Conservation (phyloP, 2,888 invertebrate species). For the Orthosia gothica region DNA sequence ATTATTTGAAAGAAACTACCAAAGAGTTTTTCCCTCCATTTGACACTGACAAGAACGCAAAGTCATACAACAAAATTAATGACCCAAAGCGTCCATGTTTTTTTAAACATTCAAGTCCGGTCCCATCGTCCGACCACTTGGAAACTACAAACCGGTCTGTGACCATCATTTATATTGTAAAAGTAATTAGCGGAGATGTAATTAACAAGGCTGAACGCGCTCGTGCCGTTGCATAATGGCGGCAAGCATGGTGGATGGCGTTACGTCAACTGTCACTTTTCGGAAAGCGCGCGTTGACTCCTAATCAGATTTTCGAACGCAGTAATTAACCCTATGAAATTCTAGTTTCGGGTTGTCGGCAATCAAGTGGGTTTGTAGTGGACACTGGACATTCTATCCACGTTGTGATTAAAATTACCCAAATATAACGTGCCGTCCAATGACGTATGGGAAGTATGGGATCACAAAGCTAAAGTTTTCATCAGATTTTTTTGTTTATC, state of each 20-base stretch:
- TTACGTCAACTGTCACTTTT: slow-evolving; percentile 85
- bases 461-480: background rate
- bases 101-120: slow-evolving; percentile 16
- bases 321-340: slow-evolving; percentile 63
- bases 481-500: slow-evolving; percentile 2
- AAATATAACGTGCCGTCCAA: slow-evolving; percentile 1
- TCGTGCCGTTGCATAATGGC: slow-evolving; percentile 87
- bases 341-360: slow-evolving; percentile 46
- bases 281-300: slow-evolving; percentile 78
- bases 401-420: slow-evolving; percentile 2
- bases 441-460: slow-evolving; percentile 9
- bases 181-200: slow-evolving; percentile 84
- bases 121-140: slow-evolving; percentile 20
- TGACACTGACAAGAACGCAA: background rate
- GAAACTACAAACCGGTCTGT: slow-evolving; percentile 54
- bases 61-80: slow-evolving; percentile 10
- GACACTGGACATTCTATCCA: slow-evolving; percentile 31
- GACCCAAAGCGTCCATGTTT: background rate
- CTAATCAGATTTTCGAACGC: slow-evolving; percentile 81
- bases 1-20: background rate
- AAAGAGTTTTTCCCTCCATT: slow-evolving; percentile 1
- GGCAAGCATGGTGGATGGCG: slow-evolving; percentile 84
- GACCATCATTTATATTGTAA: slow-evolving; percentile 72
- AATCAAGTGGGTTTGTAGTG: slow-evolving; percentile 44
- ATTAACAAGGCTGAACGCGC: slow-evolving; percentile 81